These are phyloP conservation scores for Lanius collurio DNA, from an alignment of 2,113 vertebrate species.

Conservation along the genomic window DNA sequence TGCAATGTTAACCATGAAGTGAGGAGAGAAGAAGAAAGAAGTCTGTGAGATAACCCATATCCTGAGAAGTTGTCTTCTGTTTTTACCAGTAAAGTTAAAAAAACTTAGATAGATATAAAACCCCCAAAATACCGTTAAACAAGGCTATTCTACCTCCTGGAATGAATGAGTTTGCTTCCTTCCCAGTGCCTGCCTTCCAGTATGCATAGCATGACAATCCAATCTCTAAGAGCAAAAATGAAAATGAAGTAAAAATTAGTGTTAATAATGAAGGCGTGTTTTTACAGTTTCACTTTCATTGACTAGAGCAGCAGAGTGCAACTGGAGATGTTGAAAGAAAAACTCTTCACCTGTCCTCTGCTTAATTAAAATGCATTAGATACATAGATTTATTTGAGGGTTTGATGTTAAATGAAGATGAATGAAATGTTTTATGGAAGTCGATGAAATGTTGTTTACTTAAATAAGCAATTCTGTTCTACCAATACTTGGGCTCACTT, in stretches of 20 bases:
- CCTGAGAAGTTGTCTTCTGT: not conserved
- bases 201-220: not conserved
- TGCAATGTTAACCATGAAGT: not conserved
- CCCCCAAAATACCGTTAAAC: not conserved
- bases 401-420: slow-evolving; percentile 65
- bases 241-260: slow-evolving; percentile 46
- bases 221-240: not conserved
- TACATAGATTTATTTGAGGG: slow-evolving; percentile 46
- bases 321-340: slow-evolving; percentile 41
- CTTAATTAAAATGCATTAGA: slow-evolving; percentile 68
- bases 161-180: not conserved
- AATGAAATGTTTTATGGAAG: slow-evolving; percentile 59
- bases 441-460: slow-evolving; percentile 24
- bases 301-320: slow-evolving; percentile 55
- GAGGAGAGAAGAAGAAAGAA: not conserved
- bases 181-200: not conserved
- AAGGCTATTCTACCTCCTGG: not conserved
- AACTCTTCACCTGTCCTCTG: slow-evolving; percentile 37
- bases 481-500: not conserved
- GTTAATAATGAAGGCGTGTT: slow-evolving; percentile 46
- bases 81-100: not conserved
- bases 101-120: not conserved
- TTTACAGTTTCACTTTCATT: slow-evolving; percentile 41
- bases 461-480: slow-evolving; percentile 50
- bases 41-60: not conserved